These are phyloP conservation scores for Coturnix japonica DNA, from an alignment of 2,113 vertebrate species.

Conservation along the genomic window DNA sequence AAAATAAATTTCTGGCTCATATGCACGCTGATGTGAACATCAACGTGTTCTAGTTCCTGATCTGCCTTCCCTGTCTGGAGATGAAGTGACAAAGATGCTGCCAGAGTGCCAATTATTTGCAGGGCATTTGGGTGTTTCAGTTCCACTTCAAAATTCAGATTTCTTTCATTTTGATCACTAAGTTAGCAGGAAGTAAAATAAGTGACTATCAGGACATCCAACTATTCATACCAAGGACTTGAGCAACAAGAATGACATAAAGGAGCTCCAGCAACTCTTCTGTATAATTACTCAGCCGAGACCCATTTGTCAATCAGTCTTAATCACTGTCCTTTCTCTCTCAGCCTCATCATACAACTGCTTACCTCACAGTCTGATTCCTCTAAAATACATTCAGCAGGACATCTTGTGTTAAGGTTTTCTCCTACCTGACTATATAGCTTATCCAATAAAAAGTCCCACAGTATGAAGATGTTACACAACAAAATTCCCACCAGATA, in stretches of 20 bases:
- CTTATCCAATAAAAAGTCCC: not conserved
- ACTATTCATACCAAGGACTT: not conserved
- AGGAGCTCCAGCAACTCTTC: conserved; percentile 5
- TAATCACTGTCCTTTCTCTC: not conserved
- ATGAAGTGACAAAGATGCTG: not conserved
- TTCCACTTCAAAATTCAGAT: not conserved
- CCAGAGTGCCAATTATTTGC: not conserved
- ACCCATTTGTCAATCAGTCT: not conserved
- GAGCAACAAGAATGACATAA: not conserved
- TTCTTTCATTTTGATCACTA: not conserved
- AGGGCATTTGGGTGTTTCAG: not conserved
- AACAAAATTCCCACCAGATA: not conserved
- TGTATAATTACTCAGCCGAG: conserved; percentile 5
- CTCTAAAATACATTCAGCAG: not conserved
- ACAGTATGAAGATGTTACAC: not conserved
- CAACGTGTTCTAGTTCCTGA: not conserved
- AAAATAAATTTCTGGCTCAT: not conserved
- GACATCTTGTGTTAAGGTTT: not conserved
- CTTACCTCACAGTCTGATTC: not conserved
- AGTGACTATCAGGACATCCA: conserved; percentile 17
- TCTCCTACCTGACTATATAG: not conserved
- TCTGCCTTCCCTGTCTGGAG: not conserved
- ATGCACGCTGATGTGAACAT: not conserved
- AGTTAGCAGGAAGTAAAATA: conserved; percentile 53
- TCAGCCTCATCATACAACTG: not conserved